Conservation (phyloP, 2,888 invertebrate genomes). For the Eristalis tenax region DNA sequence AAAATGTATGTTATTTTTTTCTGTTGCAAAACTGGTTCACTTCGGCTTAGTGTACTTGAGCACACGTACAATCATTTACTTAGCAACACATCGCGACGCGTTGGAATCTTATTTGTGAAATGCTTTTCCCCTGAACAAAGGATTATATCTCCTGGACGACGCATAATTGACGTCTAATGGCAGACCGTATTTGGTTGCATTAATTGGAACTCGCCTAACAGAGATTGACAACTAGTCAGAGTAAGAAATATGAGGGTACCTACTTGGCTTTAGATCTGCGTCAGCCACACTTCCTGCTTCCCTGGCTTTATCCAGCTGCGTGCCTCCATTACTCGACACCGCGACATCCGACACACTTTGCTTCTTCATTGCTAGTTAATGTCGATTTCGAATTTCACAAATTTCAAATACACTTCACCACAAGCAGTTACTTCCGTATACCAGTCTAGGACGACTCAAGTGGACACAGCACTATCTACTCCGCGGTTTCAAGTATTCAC, state of each 20-base stretch:
- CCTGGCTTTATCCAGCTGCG: conserved; percentile 54
- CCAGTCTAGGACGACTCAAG: conserved; percentile 8
- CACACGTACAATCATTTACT: background rate
- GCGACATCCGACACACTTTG: conserved; percentile 34
- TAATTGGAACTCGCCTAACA: conserved; percentile 53
- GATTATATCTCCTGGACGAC: conserved; percentile 22
- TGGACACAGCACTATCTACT: background rate
- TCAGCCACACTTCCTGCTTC: conserved; percentile 56
- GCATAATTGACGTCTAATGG: conserved; percentile 25
- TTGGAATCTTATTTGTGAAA: background rate
- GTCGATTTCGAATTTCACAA: conserved; percentile 22
- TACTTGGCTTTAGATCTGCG: conserved; percentile 58
- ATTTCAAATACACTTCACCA: conserved; percentile 6
- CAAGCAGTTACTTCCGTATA: conserved; percentile 9
- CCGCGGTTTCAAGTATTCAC: background rate
- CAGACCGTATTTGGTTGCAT: conserved; percentile 53
- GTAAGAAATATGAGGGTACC: conserved; percentile 20
- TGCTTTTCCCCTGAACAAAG: conserved; percentile 31
- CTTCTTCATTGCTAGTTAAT: conserved; percentile 51
- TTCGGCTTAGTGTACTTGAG: conserved; percentile 10
- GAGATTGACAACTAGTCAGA: conserved; percentile 8
- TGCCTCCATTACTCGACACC: conserved; percentile 27
- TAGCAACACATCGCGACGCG: background rate
- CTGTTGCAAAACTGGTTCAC: conserved; percentile 47
- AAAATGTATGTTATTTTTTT: conserved; percentile 42